Conservation (phyloP, 1,140 invertebrate genomes). For the Galendromus occidentalis region DNA sequence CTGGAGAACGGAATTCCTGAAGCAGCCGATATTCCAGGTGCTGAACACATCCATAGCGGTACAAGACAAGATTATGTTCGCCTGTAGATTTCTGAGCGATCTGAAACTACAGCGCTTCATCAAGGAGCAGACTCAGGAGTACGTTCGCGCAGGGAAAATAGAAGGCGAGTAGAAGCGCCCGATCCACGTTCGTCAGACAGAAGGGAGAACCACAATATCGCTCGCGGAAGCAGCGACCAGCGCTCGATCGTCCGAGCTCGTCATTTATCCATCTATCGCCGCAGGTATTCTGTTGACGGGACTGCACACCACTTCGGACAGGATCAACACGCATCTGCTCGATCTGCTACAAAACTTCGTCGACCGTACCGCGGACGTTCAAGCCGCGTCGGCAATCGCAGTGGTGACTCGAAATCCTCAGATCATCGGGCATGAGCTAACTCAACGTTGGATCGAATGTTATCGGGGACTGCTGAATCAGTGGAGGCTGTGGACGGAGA, state of each 20-base stretch:
- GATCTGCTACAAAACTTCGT: slow-evolving; percentile 67
- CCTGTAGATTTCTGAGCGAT: slow-evolving; percentile 11
- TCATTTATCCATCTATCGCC: not conserved
- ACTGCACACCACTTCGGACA: slow-evolving; percentile 40
- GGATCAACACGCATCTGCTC: slow-evolving; percentile 26
- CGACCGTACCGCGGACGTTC: slow-evolving; percentile 72
- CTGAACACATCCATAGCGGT: not conserved
- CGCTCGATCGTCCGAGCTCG: too few species aligned
- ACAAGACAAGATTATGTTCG: slow-evolving; percentile 6
- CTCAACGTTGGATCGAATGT: slow-evolving; percentile 50
- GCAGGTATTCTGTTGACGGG: slow-evolving; percentile 29
- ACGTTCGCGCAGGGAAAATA: slow-evolving; percentile 24
- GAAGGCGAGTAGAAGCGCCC: slow-evolving; percentile 29
- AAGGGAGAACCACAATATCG: slow-evolving; percentile 19
- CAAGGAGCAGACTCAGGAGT: slow-evolving; percentile 21
- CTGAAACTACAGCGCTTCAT: slow-evolving; percentile 23
- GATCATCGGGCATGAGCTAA: slow-evolving; percentile 37
- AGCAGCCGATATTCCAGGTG: not conserved
- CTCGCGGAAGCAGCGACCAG: too few species aligned
- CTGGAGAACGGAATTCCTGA: not conserved
- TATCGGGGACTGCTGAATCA: slow-evolving; percentile 51
- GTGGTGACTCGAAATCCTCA: slow-evolving; percentile 44
- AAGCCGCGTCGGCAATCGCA: slow-evolving; percentile 62
- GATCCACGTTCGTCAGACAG: too few species aligned
- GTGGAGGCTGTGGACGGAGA: slow-evolving; percentile 58